These are phyloP conservation scores for Cuculus canorus DNA, from an alignment of 2,797 vertebrate species.

Conservation along the genomic window DNA sequence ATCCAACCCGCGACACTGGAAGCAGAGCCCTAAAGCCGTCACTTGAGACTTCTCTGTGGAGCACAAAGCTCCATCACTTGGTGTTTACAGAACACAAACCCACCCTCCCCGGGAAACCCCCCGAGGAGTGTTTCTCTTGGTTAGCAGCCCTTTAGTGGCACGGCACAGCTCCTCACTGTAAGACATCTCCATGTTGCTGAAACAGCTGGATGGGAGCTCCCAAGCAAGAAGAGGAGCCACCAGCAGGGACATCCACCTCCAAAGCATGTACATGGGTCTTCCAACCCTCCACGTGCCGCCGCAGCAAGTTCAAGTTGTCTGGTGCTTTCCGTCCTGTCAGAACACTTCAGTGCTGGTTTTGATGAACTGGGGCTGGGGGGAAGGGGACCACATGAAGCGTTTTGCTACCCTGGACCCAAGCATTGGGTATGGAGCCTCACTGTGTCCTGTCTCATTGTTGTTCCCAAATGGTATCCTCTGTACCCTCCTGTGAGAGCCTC, in stretches of 20 bases:
- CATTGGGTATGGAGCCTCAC: background rate
- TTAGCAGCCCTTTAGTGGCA: background rate
- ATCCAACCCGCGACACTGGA: conserved; percentile 81
- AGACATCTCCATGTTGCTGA: background rate
- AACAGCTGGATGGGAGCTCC: background rate
- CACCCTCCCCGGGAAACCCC: background rate
- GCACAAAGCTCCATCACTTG: conserved; percentile 6
- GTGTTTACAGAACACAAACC: conserved; percentile 57
- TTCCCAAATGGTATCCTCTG: background rate
- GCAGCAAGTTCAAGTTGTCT: background rate
- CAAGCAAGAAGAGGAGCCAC: background rate
- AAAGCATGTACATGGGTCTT: background rate
- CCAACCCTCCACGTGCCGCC: background rate
- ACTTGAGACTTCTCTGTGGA: background rate
- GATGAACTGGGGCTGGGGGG: background rate
- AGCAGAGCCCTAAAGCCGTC: conserved; percentile 48
- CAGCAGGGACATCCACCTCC: background rate
- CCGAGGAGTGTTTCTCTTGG: background rate
- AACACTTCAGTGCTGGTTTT: conserved; percentile 3
- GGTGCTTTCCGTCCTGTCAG: conserved; percentile 35
- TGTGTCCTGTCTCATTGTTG: background rate
- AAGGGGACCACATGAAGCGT: background rate
- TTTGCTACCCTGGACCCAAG: background rate
- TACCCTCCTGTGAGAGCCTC: background rate
- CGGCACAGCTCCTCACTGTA: background rate